phyloP scores from a whole-genome alignment of 2,888 invertebrate species.

The Toxonevra muliebris region DNA sequence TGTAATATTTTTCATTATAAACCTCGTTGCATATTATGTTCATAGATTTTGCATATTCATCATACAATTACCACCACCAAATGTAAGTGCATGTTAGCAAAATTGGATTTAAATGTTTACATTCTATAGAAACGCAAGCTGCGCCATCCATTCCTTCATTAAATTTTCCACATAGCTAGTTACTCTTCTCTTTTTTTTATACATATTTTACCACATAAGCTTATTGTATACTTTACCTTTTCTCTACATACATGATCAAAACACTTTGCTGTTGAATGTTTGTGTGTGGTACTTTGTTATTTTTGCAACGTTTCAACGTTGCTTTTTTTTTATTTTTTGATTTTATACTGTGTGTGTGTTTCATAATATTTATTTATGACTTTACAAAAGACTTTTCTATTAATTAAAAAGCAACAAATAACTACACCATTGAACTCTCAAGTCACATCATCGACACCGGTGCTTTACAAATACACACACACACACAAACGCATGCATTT shows the following conservation, averaged over 20 bases:
- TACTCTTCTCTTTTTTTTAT: neutral
- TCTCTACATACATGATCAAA: neutral
- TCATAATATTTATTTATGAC: constrained; percentile 63
- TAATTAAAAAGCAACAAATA: constrained; percentile 64
- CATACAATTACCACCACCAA: too few relatives aligned
- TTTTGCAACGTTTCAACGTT: neutral
- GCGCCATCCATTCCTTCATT: too few relatives aligned
- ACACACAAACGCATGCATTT: neutral
- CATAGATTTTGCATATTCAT: too few relatives aligned
- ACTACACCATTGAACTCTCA: neutral
- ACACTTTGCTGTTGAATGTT: too few relatives aligned
- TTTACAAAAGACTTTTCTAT: constrained; percentile 63
- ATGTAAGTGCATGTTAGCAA: too few relatives aligned
- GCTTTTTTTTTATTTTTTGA: constrained; percentile 6
- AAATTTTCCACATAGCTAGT: too few relatives aligned
- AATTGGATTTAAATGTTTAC: too few relatives aligned
- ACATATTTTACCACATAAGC: constrained; percentile 22
- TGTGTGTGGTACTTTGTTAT: neutral
- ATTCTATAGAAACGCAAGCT: too few relatives aligned
- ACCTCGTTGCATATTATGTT: too few relatives aligned
- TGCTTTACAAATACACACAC: neutral
- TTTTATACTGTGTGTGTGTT: constrained; percentile 41
- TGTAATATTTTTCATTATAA: too few relatives aligned
- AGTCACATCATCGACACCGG: constrained; percentile 11
- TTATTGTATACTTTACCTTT: neutral